Evolutionary conservation across 1,140 invertebrate species (phyloP), one percentile per base, ranked within the genome.

Genomic region (Drosophila fuyamai): DNA sequence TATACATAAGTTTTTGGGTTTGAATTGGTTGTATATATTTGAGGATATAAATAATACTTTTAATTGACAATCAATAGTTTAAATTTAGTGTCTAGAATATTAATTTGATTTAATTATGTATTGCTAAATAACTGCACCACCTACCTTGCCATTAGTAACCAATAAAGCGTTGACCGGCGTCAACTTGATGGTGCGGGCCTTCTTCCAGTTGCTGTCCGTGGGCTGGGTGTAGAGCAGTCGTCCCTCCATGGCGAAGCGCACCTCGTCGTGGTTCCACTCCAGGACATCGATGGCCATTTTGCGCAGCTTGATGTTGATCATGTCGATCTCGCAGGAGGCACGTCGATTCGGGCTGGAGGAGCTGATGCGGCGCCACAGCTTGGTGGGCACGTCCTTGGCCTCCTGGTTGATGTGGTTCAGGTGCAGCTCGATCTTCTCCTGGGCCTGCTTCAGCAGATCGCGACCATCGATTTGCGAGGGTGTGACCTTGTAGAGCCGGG

Each of bases 331-430:
- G 68, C 95, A 95, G 48, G 95, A 96, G 8, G 95, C 94, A 62
- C 95, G 93, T 85, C 95, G 94, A 57, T 94, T 94, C 77, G 92
- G 94, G 46, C 94, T 96, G 16, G 96, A 96, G 53, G 96, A 97
- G 7, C 96, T 96, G 73, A 98, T 97, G 86, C 97, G 94, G 73
- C 97, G 94, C 97, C 97, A 98, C 27, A 98, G 94, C 88, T 96
- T 97, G n/a, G 96, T 96, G 4, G 96, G 96, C 36, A 97, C 95
- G 92, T 98, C 97, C 93, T 97, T 97, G 12, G 97, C 97, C 93
- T 97, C 96, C 93, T 97, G 96, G 93, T 99, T 99, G 94, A 99
- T 99, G 90, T 98, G 97, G 91, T 97, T 97, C 65, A 99, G 94
- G 91, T 98, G 96, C 61, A 97, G 94, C 93, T 99, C 98, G 58